These are phyloP conservation scores for Eptesicus fuscus DNA, from an alignment of 2,113 vertebrate genomes.

Conservation along the genomic window DNA sequence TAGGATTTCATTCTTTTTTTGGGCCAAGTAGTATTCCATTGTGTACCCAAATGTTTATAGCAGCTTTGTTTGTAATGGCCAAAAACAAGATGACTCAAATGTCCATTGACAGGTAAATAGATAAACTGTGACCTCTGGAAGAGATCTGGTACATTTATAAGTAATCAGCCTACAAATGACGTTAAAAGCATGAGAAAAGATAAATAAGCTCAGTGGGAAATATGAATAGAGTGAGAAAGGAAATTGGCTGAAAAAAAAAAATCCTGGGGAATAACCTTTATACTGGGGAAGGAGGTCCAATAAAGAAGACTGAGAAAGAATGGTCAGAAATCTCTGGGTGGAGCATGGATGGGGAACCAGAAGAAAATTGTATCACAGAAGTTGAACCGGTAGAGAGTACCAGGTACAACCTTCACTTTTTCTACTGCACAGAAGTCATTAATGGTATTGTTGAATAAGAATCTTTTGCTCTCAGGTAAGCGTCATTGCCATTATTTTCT, in stretches of 20 bases:
- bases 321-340: not conserved
- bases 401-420: not conserved
- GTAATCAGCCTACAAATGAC: not conserved
- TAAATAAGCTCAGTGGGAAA: not conserved
- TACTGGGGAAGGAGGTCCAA: not conserved
- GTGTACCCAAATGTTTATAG: not conserved
- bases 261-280: not conserved
- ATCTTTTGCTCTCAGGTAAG: constrained; percentile 3
- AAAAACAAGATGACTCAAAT: not conserved
- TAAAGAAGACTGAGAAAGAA: not conserved
- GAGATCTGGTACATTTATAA: not conserved
- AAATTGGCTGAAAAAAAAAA: not conserved
- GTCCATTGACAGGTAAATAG: not conserved
- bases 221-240: not conserved
- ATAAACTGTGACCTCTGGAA: not conserved
- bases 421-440: not conserved
- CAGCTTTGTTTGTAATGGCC: not conserved
- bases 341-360: not conserved
- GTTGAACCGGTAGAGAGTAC: not conserved
- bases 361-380: not conserved
- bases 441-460: not conserved
- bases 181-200: not conserved
- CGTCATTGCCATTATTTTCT: constrained; percentile 16
- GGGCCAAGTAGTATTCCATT: not conserved
- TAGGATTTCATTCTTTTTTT: not conserved